Evolutionary conservation across 1,140 invertebrate species (phyloP), one percentile per base, ranked within the genome.

Genomic region (Drosophila sucinea): DNA sequence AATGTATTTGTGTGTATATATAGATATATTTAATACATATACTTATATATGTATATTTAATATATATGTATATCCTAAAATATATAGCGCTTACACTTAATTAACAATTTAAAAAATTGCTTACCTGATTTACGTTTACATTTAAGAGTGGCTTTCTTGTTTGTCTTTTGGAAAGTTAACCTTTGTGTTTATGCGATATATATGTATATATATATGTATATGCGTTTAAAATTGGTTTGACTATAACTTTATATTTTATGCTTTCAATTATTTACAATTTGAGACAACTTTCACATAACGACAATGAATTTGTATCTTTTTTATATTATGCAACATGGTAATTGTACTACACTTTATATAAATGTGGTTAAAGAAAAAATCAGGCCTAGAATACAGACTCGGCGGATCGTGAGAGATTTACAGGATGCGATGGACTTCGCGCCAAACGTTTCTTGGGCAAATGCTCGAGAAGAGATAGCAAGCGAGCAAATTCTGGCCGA

Each of bases 351-450:
- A 74, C 63, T 87, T 23, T 47, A 25, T 25, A 51, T 51, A 27
- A 27, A 51, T 27, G 10, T 51, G 44, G 44, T 10, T 27, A 10
- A 27, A 27, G 23, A 51, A 2, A 25, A 51, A 41, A 4, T 27
- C 44, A 51, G 23, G 23, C 25, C 25, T 78, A 98, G 94, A 98
- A 98, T 80, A 98, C 97, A 58, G 97, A 97, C 94, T 98, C 97
- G 27, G 97, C 97, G 40, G 97, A 98, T 77, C 97, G 95, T 32
- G 97, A 98, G 76, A 98, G 94, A 92, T 98, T 97, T 80, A 98
- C 96, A 23, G 98, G 98, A 95, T 99, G 98, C 67, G 98, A 99
- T 68, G 99, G 99, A 93, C 97, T 99, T 70, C 99, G 95, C 23
- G 97, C 97, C 69, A 99, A 94, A 66, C 98, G 94, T 94, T 99